Conservation (phyloP, 2,888 invertebrate genomes). For the Acleris literana region DNA sequence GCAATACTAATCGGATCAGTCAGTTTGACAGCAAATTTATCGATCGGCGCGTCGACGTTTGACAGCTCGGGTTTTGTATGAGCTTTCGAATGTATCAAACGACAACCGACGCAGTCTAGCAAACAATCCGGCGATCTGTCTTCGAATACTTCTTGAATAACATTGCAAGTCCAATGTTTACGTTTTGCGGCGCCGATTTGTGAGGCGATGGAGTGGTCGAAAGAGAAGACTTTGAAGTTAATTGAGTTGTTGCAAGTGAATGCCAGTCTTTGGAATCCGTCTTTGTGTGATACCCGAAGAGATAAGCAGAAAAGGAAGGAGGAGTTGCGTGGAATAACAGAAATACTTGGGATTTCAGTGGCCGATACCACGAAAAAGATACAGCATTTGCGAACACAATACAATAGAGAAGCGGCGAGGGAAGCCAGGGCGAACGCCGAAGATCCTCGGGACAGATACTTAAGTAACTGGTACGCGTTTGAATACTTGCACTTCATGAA, state of each 20-base stretch:
- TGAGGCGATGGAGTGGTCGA: constrained; percentile 75
- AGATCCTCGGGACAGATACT: constrained; percentile 79
- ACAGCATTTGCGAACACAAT: constrained; percentile 84
- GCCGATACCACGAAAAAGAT: constrained; percentile 84
- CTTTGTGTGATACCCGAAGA: constrained; percentile 68
- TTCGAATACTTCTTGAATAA: constrained; percentile 45
- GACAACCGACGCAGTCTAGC: constrained; percentile 43
- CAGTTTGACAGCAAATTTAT: constrained; percentile 43
- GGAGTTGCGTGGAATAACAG: constrained; percentile 69
- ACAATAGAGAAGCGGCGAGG: constrained; percentile 83
- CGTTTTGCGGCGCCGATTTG: constrained; percentile 45
- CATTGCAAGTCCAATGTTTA: constrained; percentile 50
- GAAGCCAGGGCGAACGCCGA: constrained; percentile 78
- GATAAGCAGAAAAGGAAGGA: constrained; percentile 77
- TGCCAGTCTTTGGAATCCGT: constrained; percentile 72
- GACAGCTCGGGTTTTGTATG: constrained; percentile 23
- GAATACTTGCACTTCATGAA: constrained; percentile 84
- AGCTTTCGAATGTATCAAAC: neutral
- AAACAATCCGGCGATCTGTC: constrained; percentile 62
- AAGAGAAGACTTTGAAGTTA: constrained; percentile 75
- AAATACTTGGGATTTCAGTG: constrained; percentile 63
- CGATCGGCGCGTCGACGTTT: constrained; percentile 37
- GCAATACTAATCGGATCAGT: constrained; percentile 22
- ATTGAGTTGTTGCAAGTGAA: constrained; percentile 75
- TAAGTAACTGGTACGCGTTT: constrained; percentile 82